Evolutionary conservation across 2,113 vertebrate genomes (phyloP), one percentile per base, ranked within the genome.

Genomic region (Sebastes fasciatus): DNA sequence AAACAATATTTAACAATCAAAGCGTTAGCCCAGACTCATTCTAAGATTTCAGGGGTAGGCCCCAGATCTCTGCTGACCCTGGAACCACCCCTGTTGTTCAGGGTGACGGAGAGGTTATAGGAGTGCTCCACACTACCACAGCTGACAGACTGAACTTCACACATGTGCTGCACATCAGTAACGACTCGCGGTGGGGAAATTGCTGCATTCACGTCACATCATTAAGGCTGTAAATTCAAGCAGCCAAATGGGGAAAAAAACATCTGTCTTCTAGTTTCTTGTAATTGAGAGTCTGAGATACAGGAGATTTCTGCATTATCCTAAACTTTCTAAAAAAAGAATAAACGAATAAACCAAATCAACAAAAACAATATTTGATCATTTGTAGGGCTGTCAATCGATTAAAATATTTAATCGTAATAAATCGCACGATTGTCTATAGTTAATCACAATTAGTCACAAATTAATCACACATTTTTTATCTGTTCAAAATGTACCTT

Each of bases 71-170:
- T 57, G 5, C 48, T 45, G 58, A 63, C 26, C n/a, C 40, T 21
- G 14, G 40, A n/a, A 14, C 42, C 8, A 13, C 40, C 67, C 78
- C 51, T 45, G 62, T 23, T 21, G 63, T 54, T 61, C 12, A 34
- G 73, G 73, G 77, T 86, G 67, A 83, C 0, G 0, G 55, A 66
- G 67, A 77, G 80, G 77, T 61, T 69, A 85, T n/a, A 16, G 52
- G 43, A 60, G 57, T 46, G 54, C 12, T 60, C 46, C 14, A 43
- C 45, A 60, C 63, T 16, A 69, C 54, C 63, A 51, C 69, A 77
- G 77, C 43, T 80, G 77, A 86, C 70, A 77, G 62, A 70, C 62
- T 65, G 62, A 80, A 55, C 40, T 65, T 85, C 63, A 79, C 67
- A 80, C 67, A 62, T 16, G 43, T 48, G 45, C 61, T 57, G 34